Percentiles rank a stretch among this genome's conserved stretches.
Conservation (phyloP, 2,797 vertebrate species). For the Chaetodon trifasciatus region DNA sequence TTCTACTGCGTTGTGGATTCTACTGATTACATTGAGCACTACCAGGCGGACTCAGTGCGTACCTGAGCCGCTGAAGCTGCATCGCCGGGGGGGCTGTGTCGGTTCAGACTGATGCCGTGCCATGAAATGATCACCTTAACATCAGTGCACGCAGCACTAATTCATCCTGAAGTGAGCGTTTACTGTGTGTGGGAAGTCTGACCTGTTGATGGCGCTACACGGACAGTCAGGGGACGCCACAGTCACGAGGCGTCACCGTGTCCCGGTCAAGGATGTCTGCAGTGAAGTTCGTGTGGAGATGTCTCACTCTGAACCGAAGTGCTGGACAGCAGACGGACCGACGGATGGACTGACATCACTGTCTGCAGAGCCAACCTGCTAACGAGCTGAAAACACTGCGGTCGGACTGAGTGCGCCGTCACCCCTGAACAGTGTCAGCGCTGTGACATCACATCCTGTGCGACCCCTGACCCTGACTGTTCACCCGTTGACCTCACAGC, state of each 20-base stretch:
- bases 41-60: too few relatives aligned
- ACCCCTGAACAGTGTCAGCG: not conserved
- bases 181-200: not conserved
- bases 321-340: constrained; percentile 8
- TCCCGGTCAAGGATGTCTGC: too few relatives aligned
- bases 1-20: too few relatives aligned
- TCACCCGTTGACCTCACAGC: too few relatives aligned
- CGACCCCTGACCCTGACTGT: too few relatives aligned
- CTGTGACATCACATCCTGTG: too few relatives aligned
- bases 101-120: too few relatives aligned
- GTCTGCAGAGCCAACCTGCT: not conserved
- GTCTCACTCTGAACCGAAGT: not conserved
- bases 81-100: too few relatives aligned
- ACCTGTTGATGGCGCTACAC: not conserved
- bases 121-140: too few relatives aligned
- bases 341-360: constrained; percentile 9
- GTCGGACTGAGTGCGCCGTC: not conserved
- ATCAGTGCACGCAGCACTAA: too few relatives aligned
- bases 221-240: not conserved
- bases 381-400: not conserved
- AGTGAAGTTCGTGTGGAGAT: too few relatives aligned
- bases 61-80: not conserved
- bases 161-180: not conserved
- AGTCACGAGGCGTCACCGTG: not conserved
- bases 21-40: too few relatives aligned